Conservation (phyloP, 2,797 vertebrate genomes). For the Hippopotamyrus pictus region DNA sequence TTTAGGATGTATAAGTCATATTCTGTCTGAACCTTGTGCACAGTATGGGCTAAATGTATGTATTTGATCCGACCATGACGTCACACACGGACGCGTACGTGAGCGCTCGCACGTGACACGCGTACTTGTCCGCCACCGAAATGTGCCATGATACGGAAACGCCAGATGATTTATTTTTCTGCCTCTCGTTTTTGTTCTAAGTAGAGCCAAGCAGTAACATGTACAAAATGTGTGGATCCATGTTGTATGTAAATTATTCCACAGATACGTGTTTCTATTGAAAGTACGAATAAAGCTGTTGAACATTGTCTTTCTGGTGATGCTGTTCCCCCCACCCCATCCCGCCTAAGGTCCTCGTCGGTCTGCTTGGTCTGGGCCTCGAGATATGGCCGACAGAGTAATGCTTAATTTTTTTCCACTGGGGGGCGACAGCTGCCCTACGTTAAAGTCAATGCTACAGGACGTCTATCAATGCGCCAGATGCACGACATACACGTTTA, state of each 20-base stretch:
- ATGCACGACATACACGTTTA: not conserved
- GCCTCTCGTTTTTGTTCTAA: constrained; percentile 65
- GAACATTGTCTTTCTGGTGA: constrained; percentile 50
- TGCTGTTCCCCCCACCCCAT: not conserved
- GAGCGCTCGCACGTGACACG: not conserved
- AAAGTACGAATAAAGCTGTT: constrained; percentile 92
- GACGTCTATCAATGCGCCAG: not conserved
- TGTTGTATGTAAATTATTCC: constrained; percentile 92
- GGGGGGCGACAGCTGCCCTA: not conserved
- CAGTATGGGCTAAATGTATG: constrained; percentile 53
- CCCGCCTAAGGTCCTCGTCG: not conserved
- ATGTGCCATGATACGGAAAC: constrained; percentile 67
- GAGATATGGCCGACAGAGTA: not conserved
- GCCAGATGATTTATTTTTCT: constrained; percentile 69
- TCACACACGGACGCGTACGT: constrained; percentile 9
- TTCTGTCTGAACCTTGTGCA: not conserved
- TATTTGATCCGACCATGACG: constrained; percentile 27
- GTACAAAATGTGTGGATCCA: constrained; percentile 78
- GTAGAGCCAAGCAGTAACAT: constrained; percentile 80
- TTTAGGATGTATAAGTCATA: constrained; percentile 40
- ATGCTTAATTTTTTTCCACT: not conserved
- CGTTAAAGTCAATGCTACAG: not conserved
- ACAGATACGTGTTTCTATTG: constrained; percentile 96
- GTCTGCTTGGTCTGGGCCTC: not conserved
- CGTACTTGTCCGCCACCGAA: constrained; percentile 43